Conservation (phyloP, 1,140 invertebrate genomes). For the Aphelenchoides besseyi region DNA sequence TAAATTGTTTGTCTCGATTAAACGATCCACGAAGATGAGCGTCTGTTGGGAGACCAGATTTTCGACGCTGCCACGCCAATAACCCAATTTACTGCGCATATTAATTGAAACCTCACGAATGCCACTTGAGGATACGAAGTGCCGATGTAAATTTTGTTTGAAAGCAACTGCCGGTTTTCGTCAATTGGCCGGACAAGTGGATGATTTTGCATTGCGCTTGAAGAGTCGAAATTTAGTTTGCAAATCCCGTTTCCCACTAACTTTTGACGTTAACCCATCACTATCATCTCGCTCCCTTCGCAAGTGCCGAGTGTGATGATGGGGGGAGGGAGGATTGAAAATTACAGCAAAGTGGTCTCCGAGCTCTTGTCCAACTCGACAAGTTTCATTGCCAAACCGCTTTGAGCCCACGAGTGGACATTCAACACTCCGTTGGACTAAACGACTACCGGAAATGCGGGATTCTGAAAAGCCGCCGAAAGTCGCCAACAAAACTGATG, state of each 20-base stretch:
- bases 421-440: too few species aligned
- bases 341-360: not conserved
- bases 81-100: not conserved
- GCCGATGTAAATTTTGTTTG: not conserved
- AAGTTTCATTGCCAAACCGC: not conserved
- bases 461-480: not conserved
- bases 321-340: not conserved
- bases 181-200: not conserved
- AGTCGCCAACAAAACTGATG: not conserved
- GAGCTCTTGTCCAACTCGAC: not conserved
- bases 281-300: not conserved
- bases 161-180: not conserved
- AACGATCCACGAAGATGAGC: too few species aligned
- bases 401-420: not conserved
- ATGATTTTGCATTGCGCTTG: not conserved
- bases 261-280: not conserved
- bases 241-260: not conserved
- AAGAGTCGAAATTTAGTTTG: not conserved
- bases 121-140: not conserved
- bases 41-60: too few species aligned
- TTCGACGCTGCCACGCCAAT: too few species aligned
- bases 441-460: not conserved
- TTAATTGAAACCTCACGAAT: not conserved
- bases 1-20: too few species aligned
- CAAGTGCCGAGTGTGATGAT: not conserved